Base-by-base conservation (phyloP, 2,888 invertebrate genomes). In the Cerastoderma edule region DNA sequence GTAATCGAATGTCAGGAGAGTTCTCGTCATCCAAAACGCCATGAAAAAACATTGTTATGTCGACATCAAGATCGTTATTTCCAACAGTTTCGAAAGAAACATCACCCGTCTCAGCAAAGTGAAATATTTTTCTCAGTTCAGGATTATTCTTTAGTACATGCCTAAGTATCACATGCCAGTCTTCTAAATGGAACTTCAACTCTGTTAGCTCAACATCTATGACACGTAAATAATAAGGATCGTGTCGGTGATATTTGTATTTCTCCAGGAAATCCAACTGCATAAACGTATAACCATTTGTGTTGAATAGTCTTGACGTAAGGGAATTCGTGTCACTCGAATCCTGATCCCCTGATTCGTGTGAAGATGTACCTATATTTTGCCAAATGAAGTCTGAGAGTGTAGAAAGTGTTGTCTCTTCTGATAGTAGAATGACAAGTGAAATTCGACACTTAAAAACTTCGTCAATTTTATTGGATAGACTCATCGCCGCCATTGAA, bases 81-180 rank as follows among this genome's bases (percentile, higher is more conserved):
- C 24, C 22, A 6, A 63, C 28, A 5, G 19, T 24, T 63, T 60
- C 60, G 2, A n/a, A 32, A 8, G 63, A 39, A 1, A 35, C 39
- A 22, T 63, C 63, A 8, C 39, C 39, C 2, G 35, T 10, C 16
- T 63, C 24, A 16, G 39, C 2, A 22, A 63, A 39, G 13, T 33
- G 60, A 30, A 74, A 80, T 22, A 74, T 33, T 4, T 67, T 69
- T 13, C 77, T 66, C 10, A 81, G 67, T 67, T 77, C 80, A 19
- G 75, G 77, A 54, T 75, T 70, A 27, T 53, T 65, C 39, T 64
- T 75, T 19, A 75, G 10, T 3, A 77, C 22, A 53, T 72, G 75
- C n/a, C 68, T 72, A 24, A 83, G 57, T 27, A 77, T 67, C 8
- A 64, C 56, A 28, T 53, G 68, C 79, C 78, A 83, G 24, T 77